Evolutionary conservation across 2,888 invertebrate genomes (phyloP), one percentile per base, ranked within the genome.

Genomic region (Lasioglossum morio): DNA sequence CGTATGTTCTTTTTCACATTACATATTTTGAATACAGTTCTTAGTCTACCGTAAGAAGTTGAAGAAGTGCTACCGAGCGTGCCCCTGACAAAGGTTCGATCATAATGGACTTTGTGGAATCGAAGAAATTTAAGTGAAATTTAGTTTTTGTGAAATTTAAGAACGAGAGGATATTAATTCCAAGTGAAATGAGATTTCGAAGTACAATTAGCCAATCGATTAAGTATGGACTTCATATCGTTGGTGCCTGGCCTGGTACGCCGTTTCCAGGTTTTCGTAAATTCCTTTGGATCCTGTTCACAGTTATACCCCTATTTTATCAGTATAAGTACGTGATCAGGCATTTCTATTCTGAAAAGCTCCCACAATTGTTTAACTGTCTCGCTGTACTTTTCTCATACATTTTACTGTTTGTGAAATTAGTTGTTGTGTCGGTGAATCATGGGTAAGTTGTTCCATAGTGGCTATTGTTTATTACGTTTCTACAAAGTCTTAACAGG

Each of bases 191-290:
- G 85, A 46, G 30, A 10, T 14, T 79, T 3, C 72, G 40, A 34
- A 83, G 34, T 60, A 87, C 84, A 23, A 73, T 88, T 46, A 84
- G 76, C 60, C 72, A 63, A 1, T 72, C 76, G 0, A 78, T 87
- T 34, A 60, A 79, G 60, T 19, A 79, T 34, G 70, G 79, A 1
- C 87, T 89, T 12, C 70, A 19, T 66, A 48, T 81, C 12, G 72
- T 78, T 10, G 89, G 77, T 0, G 72, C 66, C 27, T 87, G 81
- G 89, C 88, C 89, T 10, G 78, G 73, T 7, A 46, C 79, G 1
- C 19, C 79, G 27, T 74, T 48, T 1, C 46, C 69, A 12, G 19
- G n/a, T n/a, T 16, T 89, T n/a, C 60, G 34, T 27, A 89, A 81
- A 77, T 23, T 78, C 1, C 46, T 43, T 30, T 89, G 86, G 82